A percentile compares a stretch with the other conserved stretches of the same genome.
phyloP scores from a whole-genome alignment of 2,113 vertebrate species.

The Zosterops lateralis region DNA sequence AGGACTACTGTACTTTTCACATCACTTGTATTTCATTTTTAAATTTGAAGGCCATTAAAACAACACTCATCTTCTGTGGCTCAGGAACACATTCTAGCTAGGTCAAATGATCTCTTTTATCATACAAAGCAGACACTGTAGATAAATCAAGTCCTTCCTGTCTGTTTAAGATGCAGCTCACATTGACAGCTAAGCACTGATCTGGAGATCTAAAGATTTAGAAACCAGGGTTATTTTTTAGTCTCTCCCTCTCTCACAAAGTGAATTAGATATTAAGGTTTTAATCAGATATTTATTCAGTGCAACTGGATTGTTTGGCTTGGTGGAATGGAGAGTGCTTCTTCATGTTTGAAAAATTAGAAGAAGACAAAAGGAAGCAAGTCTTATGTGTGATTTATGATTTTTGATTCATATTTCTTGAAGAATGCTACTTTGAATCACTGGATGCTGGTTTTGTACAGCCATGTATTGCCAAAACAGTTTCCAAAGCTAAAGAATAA shows the following conservation, averaged over 20 bases:
- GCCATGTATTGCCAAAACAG: not conserved
- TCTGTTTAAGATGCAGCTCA: slow-evolving; percentile 49
- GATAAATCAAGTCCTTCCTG: not conserved
- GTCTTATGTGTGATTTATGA: not conserved
- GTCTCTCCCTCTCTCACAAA: slow-evolving; percentile 16
- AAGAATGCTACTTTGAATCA: not conserved
- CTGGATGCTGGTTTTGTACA: not conserved
- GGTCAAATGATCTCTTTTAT: slow-evolving; percentile 40
- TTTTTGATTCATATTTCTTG: not conserved
- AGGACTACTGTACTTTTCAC: not conserved
- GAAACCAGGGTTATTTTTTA: not conserved
- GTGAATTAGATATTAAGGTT: slow-evolving; percentile 22
- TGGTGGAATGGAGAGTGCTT: not conserved
- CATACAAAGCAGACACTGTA: slow-evolving; percentile 32
- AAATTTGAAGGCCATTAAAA: slow-evolving; percentile 33
- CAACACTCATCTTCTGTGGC: not conserved
- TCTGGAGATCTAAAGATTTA: slow-evolving; percentile 25
- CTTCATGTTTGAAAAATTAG: not conserved
- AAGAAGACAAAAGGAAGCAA: not conserved
- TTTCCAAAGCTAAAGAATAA: not conserved
- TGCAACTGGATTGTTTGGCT: not conserved
- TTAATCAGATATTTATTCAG: not conserved
- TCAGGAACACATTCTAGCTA: slow-evolving; percentile 2
- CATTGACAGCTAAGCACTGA: slow-evolving; percentile 24
- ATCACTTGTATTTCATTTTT: not conserved